Conservation (phyloP, 2,113 vertebrate genomes). For the Clupea harengus region DNA sequence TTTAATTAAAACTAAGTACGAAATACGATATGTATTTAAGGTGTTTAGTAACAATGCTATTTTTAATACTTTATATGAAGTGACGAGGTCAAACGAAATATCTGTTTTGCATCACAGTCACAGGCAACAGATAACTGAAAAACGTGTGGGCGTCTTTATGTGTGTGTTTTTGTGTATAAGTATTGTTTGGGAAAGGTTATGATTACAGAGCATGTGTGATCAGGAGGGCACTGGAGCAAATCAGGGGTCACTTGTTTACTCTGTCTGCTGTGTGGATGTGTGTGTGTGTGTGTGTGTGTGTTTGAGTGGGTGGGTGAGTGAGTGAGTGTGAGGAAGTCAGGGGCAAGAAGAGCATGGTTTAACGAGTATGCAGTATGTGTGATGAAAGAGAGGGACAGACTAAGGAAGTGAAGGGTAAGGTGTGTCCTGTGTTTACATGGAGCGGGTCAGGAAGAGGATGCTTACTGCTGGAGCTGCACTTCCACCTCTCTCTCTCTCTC, state of each 20-base stretch:
- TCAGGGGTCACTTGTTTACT: background rate
- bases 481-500: constrained; percentile 9
- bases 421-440: constrained; percentile 20
- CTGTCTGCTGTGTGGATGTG: background rate
- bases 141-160: background rate
- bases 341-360: background rate
- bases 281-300: background rate
- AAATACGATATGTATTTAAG: background rate
- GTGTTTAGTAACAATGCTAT: background rate
- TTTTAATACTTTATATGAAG: background rate
- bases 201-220: background rate
- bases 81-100: background rate
- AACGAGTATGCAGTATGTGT: constrained; percentile 1
- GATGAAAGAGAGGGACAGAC: constrained; percentile 8
- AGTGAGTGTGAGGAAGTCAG: background rate
- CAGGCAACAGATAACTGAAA: background rate
- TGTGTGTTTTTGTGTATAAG: background rate
- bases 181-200: background rate
- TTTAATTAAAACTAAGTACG: background rate
- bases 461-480: constrained; percentile 1
- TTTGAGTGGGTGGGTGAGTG: background rate
- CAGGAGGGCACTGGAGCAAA: background rate
- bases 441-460: constrained; percentile 9
- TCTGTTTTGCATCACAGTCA: background rate
- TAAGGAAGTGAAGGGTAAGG: constrained; percentile 13